These are phyloP conservation scores for Muntiacus reevesi DNA, from an alignment of 2,113 vertebrate species.

Conservation along the genomic window DNA sequence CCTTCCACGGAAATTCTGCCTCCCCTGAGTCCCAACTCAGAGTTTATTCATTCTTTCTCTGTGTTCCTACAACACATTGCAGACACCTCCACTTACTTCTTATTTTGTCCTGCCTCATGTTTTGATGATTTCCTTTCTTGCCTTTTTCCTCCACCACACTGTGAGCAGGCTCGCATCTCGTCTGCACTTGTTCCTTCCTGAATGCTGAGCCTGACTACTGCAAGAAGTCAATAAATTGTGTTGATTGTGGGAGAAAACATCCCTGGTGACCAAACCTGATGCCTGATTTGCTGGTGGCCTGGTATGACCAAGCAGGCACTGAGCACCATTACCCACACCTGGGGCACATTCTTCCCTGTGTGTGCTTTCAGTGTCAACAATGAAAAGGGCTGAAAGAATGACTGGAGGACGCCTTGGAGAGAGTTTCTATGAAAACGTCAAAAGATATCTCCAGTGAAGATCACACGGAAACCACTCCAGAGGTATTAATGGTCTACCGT, in stretches of 20 bases:
- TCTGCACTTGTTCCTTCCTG: neutral
- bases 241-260: neutral
- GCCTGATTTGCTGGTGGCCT: neutral
- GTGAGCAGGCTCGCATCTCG: rapidly evolving
- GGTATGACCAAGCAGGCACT: neutral
- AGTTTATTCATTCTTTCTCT: neutral
- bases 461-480: neutral
- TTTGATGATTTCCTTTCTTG: neutral
- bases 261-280: neutral
- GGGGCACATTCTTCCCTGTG: rapidly evolving
- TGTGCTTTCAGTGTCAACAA: neutral
- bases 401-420: neutral
- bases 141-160: neutral
- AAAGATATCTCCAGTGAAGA: neutral
- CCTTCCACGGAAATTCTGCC: neutral
- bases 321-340: neutral
- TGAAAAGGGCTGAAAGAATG: neutral
- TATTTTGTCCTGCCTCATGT: neutral
- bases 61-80: too few species aligned
- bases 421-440: neutral
- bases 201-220: too few species aligned
- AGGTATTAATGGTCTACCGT: neutral
- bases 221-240: too few species aligned
- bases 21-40: neutral
- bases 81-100: neutral